Evolutionary conservation across 2,113 vertebrate species (phyloP), one percentile per base, ranked within the genome.

Genomic region (Haliaeetus leucogaster): DNA sequence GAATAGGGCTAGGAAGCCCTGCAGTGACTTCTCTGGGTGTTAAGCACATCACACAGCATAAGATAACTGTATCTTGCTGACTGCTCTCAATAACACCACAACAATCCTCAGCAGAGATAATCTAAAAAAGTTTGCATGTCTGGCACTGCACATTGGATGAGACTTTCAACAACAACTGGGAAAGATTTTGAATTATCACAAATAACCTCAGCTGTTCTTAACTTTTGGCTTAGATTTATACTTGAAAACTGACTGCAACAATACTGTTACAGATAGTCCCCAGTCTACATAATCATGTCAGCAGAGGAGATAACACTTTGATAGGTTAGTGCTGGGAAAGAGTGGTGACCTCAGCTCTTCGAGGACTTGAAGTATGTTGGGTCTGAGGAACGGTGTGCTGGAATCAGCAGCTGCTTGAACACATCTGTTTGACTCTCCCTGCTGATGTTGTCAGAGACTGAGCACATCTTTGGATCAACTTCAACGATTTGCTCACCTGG

Each of bases 271-370:
- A 96, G 97, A 96, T 7, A 95, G 73, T 40, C 94, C 90, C 96
- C 92, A 95, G 95, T 58, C 89, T 96, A 74, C 82, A 47, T 26
- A 76, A 97, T 88, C 96, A 92, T 97, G 96, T 97, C 97, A 94
- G 97, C 91, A 90, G 84, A 55, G 95, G 95, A 90, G 93, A 89
- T 89, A 97, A 95, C 95, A 81, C 92, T 92, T 56, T 34, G 86
- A 95, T 9, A 92, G 91, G 76, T 93, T 95, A 95, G 97, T 93
- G 90, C 90, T 94, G 96, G 97, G 96, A 96, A 97, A 90, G 86
- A 95, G 94, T 74, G 92, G 95, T 96, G 98, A 98, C 78, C 97
- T 98, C 95, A 96, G 97, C 96, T 96, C 96, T 93, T 95, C 67
- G 86, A 97, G 96, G 95, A 93, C 92, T 59, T 94, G 95, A 63